These are phyloP conservation scores for Ceratosolen fusciceps DNA, from an alignment of 1,140 invertebrate genomes.

Conservation along the genomic window DNA sequence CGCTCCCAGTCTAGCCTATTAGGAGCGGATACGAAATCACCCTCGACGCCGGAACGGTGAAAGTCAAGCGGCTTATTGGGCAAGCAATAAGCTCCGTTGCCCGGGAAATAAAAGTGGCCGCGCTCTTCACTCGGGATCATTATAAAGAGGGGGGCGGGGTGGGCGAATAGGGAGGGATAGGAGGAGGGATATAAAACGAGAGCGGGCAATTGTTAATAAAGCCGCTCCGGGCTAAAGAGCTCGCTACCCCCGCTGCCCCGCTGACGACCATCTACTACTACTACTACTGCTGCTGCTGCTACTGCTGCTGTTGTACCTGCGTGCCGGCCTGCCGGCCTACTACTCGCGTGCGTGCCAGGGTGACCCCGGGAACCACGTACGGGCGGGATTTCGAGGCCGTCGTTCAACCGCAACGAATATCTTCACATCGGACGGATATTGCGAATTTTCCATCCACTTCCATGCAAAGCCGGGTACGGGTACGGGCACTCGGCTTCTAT, in stretches of 20 bases:
- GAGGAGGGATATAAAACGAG: not conserved
- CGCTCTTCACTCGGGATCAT: not conserved
- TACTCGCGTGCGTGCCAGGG: not conserved
- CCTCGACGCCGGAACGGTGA: not conserved
- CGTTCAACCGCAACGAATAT: not conserved
- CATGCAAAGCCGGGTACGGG: not conserved
- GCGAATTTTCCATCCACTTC: not conserved
- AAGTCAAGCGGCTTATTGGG: too few species aligned
- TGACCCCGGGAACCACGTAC: too few species aligned
- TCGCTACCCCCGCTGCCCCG: too few species aligned
- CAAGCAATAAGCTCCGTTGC: not conserved
- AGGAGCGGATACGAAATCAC: not conserved
- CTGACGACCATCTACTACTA: not conserved
- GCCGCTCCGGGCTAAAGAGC: too few species aligned
- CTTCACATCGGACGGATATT: not conserved
- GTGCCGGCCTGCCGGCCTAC: not conserved
- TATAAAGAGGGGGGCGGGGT: not conserved
- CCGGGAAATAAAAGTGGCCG: not conserved
- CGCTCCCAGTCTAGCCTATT: not conserved
- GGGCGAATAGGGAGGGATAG: too few species aligned
- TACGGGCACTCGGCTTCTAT: too few species aligned
- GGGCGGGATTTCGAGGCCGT: not conserved
- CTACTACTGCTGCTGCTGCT: not conserved
- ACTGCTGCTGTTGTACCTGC: not conserved
- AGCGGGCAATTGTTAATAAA: conserved; percentile 38